Conservation (phyloP, 1,140 invertebrate genomes). For the Ditylenchus dipsaci region DNA sequence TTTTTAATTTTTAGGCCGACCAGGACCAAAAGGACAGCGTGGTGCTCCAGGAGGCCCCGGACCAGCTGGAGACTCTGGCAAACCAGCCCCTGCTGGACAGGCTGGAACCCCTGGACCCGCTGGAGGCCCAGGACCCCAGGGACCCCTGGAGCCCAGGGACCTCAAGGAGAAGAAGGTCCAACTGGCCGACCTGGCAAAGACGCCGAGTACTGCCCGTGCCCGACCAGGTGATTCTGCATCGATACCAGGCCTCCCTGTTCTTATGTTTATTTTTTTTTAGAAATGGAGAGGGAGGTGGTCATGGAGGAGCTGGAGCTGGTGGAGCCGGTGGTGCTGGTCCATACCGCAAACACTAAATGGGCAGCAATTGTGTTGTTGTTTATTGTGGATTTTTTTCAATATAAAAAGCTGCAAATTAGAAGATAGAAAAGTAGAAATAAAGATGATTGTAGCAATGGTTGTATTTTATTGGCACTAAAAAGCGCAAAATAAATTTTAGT, state of each 20-base stretch:
- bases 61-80: conserved; percentile 22
- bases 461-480: too few relatives aligned
- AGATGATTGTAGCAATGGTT: too few relatives aligned
- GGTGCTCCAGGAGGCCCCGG: conserved; percentile 29
- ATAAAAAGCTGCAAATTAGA: too few relatives aligned
- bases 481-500: too few relatives aligned
- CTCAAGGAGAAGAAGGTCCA: conserved; percentile 37
- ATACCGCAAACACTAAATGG: conserved; percentile 5
- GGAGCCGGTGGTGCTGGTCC: conserved; percentile 8
- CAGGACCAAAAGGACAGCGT: conserved; percentile 44
- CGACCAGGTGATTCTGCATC: too few relatives aligned
- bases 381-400: too few relatives aligned
- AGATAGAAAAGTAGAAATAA: too few relatives aligned
- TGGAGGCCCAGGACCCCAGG: conserved; percentile 33
- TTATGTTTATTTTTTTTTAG: not conserved
- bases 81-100: conserved; percentile 39
- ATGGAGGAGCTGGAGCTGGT: conserved; percentile 3
- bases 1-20: conserved; percentile 27
- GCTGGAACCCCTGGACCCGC: conserved; percentile 42
- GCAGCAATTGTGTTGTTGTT: too few relatives aligned
- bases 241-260: too few relatives aligned
- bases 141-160: conserved; percentile 34
- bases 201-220: conserved; percentile 46
- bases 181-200: conserved; percentile 45
- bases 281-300: not conserved